Base-by-base conservation (phyloP, 2,888 invertebrate genomes). In the Pyralis farinalis region DNA sequence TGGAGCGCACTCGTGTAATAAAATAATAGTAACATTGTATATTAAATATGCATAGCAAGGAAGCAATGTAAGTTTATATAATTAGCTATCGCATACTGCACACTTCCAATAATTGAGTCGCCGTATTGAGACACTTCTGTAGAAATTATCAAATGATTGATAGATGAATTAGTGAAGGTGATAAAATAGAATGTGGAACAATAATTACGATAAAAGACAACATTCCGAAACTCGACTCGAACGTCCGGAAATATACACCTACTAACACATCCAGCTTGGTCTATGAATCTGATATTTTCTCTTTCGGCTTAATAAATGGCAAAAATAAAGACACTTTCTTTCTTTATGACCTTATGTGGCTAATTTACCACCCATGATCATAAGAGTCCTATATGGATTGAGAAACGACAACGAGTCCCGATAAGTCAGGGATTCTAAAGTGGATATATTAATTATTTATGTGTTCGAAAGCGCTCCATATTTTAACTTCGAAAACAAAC, bases 41-140 rank as follows among this genome's bases (percentile, higher is more conserved):
- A n/a, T n/a, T n/a, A n/a, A n/a, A n/a, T n/a, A n/a, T n/a, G n/a
- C n/a, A n/a, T n/a, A n/a, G n/a, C n/a, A n/a, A n/a, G n/a, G n/a
- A n/a, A n/a, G n/a, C n/a, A n/a, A n/a, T n/a, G n/a, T n/a, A n/a
- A n/a, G n/a, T n/a, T n/a, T n/a, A n/a, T n/a, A n/a, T n/a, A n/a
- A n/a, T n/a, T n/a, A n/a, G n/a, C n/a, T n/a, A n/a, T n/a, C n/a
- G n/a, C n/a, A n/a, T n/a, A n/a, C n/a, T n/a, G n/a, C n/a, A n/a
- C n/a, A 32, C 33, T 35, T 33, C 12, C 25, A 38, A 35, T 25
- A 31, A 34, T 20, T 31, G 12, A 29, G 29, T 20, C 29, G 27
- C 28, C 27, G 36, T 16, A 28, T 27, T 28, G 16, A 36, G 36
- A 28, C 16, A 16, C 16, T 16, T 36, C 36, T 16, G 12, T 28